phyloP scores from a whole-genome alignment of 2,797 vertebrate genomes.

The Sternotherus odoratus region DNA sequence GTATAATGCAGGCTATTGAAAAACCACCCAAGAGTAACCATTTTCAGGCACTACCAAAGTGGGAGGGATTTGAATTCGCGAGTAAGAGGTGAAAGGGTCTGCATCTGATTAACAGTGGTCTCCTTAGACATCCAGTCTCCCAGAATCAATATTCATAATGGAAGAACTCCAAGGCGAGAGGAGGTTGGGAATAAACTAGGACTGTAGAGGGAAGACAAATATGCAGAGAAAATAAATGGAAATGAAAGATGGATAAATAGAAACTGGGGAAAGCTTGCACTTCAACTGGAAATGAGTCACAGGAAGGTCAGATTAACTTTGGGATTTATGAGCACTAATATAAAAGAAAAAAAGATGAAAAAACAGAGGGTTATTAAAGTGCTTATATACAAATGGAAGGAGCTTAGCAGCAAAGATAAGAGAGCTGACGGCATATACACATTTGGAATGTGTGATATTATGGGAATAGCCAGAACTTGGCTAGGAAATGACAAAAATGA shows the following conservation, averaged over 20 bases:
- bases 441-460: background rate
- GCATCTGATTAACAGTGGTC: background rate
- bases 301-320: conserved; percentile 40
- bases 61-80: background rate
- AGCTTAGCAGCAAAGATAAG: conserved; percentile 18
- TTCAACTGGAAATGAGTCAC: conserved; percentile 31
- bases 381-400: conserved; percentile 23
- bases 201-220: background rate
- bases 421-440: background rate
- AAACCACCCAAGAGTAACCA: background rate
- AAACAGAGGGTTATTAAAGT: conserved; percentile 20
- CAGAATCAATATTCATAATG: background rate
- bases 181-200: background rate
- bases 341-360: background rate
- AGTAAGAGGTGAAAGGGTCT: background rate
- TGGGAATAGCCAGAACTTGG: background rate
- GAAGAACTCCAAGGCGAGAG: background rate
- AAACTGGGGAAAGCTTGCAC: background rate
- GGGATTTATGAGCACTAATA: conserved; percentile 29
- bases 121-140: background rate
- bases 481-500: background rate
- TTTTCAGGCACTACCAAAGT: background rate
- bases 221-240: background rate
- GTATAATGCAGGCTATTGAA: background rate
- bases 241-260: background rate